These are phyloP conservation scores for Arctopsyche grandis DNA, from an alignment of 1,140 invertebrate genomes.

Conservation along the genomic window DNA sequence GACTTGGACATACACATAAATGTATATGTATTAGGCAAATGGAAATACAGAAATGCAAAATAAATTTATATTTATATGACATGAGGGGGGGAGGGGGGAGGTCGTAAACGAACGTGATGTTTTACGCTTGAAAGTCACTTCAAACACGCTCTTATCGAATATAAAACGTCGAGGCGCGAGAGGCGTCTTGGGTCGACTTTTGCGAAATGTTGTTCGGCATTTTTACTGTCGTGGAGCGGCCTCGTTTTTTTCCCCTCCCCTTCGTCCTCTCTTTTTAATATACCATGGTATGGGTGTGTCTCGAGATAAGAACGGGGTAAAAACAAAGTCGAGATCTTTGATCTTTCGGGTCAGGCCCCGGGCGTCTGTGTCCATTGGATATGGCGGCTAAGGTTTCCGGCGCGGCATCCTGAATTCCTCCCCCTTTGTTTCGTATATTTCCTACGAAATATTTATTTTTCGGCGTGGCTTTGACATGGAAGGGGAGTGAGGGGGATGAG, in stretches of 20 bases:
- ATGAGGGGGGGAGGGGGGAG: no score
- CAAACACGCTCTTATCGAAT: no score
- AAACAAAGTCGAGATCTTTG: slow-evolving; percentile 43
- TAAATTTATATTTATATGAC: no score
- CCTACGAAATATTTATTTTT: slow-evolving; percentile 23
- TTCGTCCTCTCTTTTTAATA: no score
- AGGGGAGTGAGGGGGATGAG: background rate
- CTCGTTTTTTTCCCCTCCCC: background rate
- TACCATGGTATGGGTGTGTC: slow-evolving; percentile 14
- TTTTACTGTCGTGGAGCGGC: slow-evolving; percentile 12
- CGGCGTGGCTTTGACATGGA: background rate
- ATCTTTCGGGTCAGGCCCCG: slow-evolving; percentile 38
- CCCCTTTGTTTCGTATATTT: slow-evolving; percentile 25
- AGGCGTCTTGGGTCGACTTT: background rate
- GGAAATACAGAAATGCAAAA: no score
- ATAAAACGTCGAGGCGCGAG: no score
- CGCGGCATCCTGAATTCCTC: slow-evolving; percentile 19
- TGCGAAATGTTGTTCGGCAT: background rate
- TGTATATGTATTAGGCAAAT: no score
- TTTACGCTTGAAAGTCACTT: no score
- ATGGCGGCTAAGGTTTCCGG: slow-evolving; percentile 25
- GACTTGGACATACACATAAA: no score
- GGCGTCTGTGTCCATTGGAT: slow-evolving; percentile 31
- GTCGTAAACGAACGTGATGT: no score
- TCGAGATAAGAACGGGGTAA: slow-evolving; percentile 15